Evolutionary conservation across 2,113 vertebrate species (phyloP).

Genomic region (Triplophysa dalaica): DNA sequence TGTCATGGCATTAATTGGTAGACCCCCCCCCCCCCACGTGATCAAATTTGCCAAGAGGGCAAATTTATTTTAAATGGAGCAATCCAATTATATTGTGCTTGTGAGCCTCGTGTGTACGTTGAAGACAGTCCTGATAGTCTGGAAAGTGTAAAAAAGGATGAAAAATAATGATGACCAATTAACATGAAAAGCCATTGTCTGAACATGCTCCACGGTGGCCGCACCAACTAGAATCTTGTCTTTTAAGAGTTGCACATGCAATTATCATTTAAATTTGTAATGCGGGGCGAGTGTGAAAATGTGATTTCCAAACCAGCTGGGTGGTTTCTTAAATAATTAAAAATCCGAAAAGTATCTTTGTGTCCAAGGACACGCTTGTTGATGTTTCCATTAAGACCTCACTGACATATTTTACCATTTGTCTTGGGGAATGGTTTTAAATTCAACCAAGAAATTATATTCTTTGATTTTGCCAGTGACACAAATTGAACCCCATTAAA

Average conservation of each 20-base stretch:
- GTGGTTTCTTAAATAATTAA: conserved; percentile 60
- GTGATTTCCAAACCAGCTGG: conserved; percentile 57
- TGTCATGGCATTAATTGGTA: conserved; percentile 69
- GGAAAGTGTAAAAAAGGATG: conserved; percentile 58
- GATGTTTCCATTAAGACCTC: conserved; percentile 48
- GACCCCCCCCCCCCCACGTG: conserved; percentile 56
- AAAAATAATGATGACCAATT: conserved; percentile 41
- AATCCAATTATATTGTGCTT: conserved; percentile 69
- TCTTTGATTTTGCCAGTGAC: conserved; percentile 40
- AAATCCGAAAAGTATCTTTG: conserved; percentile 52
- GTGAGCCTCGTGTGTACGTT: conserved; percentile 50
- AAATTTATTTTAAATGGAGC: conserved; percentile 46
- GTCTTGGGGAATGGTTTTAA: conserved; percentile 59
- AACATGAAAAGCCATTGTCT: conserved; percentile 48
- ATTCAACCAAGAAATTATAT: conserved; percentile 62
- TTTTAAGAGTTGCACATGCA: conserved; percentile 60
- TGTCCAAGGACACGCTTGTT: conserved; percentile 49
- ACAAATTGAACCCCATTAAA: conserved; percentile 44
- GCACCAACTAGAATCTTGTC: conserved; percentile 42
- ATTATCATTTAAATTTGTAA: conserved; percentile 70
- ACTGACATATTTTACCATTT: conserved; percentile 49
- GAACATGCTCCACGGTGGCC: conserved; percentile 30
- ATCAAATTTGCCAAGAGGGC: conserved; percentile 59
- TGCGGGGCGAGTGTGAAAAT: conserved; percentile 45
- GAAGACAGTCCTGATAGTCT: conserved; percentile 55